phyloP scores from a whole-genome alignment of 2,888 invertebrate genomes.

The Napeogenes sylphis region DNA sequence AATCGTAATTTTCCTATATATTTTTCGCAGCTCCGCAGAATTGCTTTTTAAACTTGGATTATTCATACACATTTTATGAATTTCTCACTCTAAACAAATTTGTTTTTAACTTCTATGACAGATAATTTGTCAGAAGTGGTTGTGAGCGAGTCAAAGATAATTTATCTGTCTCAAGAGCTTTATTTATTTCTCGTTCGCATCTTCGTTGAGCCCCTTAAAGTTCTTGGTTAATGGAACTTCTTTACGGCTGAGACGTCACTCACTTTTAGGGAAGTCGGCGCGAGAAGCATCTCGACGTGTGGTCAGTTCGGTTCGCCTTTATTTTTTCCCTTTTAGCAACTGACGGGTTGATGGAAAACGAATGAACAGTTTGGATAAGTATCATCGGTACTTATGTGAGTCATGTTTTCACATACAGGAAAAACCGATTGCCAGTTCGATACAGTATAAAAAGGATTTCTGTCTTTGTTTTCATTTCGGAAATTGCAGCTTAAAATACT shows the following conservation, averaged over 20 bases:
- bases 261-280: slow-evolving; percentile 40
- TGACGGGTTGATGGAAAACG: slow-evolving; percentile 58
- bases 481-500: too few species aligned
- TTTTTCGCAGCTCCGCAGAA: slow-evolving; percentile 19
- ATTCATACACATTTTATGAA: slow-evolving; percentile 50
- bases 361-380: slow-evolving; percentile 45
- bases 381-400: slow-evolving; percentile 22
- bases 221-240: slow-evolving; percentile 71
- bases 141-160: slow-evolving; percentile 74
- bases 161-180: slow-evolving; percentile 75
- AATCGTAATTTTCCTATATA: slow-evolving; percentile 27
- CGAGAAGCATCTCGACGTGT: slow-evolving; percentile 37
- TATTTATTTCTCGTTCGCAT: slow-evolving; percentile 75
- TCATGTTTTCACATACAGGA: slow-evolving; percentile 17
- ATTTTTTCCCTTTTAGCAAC: slow-evolving; percentile 52
- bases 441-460: not conserved
- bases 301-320: slow-evolving; percentile 44
- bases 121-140: slow-evolving; percentile 73
- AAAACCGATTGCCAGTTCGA: slow-evolving; percentile 7
- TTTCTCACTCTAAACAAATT: slow-evolving; percentile 69
- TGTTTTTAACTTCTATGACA: slow-evolving; percentile 74
- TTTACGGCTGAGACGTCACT: slow-evolving; percentile 63
- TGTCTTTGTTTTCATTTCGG: not conserved
- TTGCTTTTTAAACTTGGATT: slow-evolving; percentile 34
- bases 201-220: slow-evolving; percentile 70